Evolutionary conservation across 2,113 vertebrate genomes (phyloP).

Genomic region (Asarcornis scutulata): DNA sequence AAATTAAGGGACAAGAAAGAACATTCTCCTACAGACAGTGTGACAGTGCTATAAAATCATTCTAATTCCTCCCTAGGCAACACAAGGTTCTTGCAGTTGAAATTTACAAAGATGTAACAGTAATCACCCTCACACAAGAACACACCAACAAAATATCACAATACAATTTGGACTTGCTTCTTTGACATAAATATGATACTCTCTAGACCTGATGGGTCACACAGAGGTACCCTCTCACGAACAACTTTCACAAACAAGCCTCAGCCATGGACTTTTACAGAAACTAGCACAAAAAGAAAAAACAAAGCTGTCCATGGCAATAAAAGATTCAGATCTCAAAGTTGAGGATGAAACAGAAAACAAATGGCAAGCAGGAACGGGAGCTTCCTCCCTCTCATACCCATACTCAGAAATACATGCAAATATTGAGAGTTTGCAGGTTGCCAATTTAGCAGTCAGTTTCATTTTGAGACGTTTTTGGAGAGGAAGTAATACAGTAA

Average conservation of each 20-base stretch:
- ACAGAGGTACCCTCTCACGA: background rate
- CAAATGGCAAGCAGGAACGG: background rate
- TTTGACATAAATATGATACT: background rate
- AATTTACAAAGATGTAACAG: background rate
- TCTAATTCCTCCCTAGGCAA: background rate
- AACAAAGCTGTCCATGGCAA: background rate
- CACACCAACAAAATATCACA: background rate
- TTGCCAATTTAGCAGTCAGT: constrained; percentile 41
- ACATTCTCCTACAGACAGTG: background rate
- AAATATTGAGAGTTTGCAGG: constrained; percentile 9
- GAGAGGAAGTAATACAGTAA: constrained; percentile 59
- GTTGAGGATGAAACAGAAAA: constrained; percentile 17
- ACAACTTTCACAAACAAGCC: background rate
- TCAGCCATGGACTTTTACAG: background rate
- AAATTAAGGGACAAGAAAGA: background rate
- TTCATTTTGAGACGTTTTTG: constrained; percentile 45
- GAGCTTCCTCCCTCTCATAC: background rate
- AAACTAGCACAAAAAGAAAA: background rate
- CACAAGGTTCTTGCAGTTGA: background rate
- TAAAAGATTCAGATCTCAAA: background rate
- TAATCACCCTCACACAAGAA: background rate
- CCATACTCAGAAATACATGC: constrained; percentile 9
- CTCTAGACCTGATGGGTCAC: background rate
- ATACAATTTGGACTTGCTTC: background rate
- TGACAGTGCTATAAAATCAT: background rate